These are phyloP conservation scores for Zapornia atra DNA, from an alignment of 2,113 vertebrate genomes.

Conservation along the genomic window DNA sequence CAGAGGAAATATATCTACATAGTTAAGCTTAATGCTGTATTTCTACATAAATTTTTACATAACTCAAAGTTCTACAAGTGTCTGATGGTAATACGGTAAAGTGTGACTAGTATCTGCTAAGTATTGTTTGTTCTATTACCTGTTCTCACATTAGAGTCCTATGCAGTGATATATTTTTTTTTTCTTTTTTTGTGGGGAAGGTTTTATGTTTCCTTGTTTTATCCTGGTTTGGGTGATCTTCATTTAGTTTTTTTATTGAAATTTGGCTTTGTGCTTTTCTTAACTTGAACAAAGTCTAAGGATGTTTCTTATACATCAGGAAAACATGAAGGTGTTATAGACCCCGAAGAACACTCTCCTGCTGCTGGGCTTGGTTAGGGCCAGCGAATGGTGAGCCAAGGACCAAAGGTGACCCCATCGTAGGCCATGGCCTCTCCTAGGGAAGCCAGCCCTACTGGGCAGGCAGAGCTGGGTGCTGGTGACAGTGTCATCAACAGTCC, in stretches of 20 bases:
- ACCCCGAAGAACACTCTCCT: background rate
- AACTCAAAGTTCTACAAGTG: background rate
- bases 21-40: background rate
- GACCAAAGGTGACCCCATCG: accelerated
- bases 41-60: background rate
- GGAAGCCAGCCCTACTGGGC: background rate
- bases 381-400: background rate
- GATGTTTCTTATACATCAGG: background rate
- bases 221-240: background rate
- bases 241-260: background rate
- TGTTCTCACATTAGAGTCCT: background rate
- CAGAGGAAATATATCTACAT: background rate
- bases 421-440: accelerated
- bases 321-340: background rate
- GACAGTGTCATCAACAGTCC: background rate
- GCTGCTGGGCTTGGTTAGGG: background rate
- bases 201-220: background rate
- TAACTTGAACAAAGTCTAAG: background rate
- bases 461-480: background rate
- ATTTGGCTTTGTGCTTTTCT: background rate
- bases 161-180: background rate
- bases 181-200: background rate
- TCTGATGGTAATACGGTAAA: background rate
- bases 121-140: background rate
- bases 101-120: background rate